Base-by-base conservation (phyloP, 1,140 invertebrate genomes). In the Andricus grossulariae region DNA sequence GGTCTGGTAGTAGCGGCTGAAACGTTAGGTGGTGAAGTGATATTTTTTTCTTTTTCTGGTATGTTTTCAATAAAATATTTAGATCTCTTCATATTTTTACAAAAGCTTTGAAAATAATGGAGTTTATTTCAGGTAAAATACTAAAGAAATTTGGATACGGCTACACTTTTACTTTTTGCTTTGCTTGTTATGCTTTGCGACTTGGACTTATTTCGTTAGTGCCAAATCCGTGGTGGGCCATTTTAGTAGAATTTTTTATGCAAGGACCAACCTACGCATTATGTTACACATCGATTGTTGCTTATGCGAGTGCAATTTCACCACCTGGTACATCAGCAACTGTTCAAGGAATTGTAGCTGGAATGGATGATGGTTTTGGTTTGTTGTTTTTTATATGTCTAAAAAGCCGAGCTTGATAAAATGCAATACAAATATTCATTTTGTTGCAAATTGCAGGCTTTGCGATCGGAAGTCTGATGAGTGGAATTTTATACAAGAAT, bases 321-420 rank as follows among this genome's bases (percentile, higher is more conserved):
- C 96, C 96, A 1, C 93, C 94, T 0, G 96, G 96, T 1, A 94
- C 96, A n/a, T 95, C 95, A 5, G 95, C 95, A 3, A 96, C 96
- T 0, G 94, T 96, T 19, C 96, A 97, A 87, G 96, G 96, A 1
- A 93, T 97, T 51, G 94, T 96, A 49, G 95, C 95, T n/a, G 95
- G 95, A 19, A 94, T 96, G 93, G 95, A 96, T 82, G 95, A 96
- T 81, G 95, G 95, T 0, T 91, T 96, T 21, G 96, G 96, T 95
- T 45, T 45, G 39, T 45, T 4, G 39, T 45, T 45, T 45, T 45
- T 45, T 10, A 45, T 10, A 10, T 45, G 1, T 45, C 25, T 2
- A 32, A 32, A 45, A 11, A 45, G 0, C 1, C 10, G 7, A 45
- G 39, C 7, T 45, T 45, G 10, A 8, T 45, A 11, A 45, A 45